These are phyloP conservation scores for Trichogramma pretiosum DNA, from an alignment of 1,140 invertebrate genomes.

Conservation along the genomic window DNA sequence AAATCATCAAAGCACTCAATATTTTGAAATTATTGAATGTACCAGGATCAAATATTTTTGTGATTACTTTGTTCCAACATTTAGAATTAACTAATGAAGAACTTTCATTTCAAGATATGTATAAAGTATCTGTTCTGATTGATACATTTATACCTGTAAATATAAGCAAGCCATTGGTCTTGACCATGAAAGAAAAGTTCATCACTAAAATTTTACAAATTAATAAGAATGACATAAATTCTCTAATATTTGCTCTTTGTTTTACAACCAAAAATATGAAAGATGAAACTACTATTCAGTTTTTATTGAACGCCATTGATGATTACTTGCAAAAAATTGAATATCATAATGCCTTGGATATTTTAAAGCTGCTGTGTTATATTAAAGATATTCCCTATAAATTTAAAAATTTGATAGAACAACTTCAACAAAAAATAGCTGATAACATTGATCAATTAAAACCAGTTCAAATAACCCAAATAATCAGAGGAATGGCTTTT, in stretches of 20 bases:
- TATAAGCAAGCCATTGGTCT: slow-evolving; percentile 53
- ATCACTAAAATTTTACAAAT: slow-evolving; percentile 11
- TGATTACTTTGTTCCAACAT: slow-evolving; percentile 55
- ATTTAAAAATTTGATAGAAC: background rate
- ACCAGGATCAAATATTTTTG: slow-evolving; percentile 45
- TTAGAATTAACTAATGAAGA: slow-evolving; percentile 51
- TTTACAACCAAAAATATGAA: slow-evolving; percentile 4
- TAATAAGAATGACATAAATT: slow-evolving; percentile 1
- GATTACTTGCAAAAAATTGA: slow-evolving; percentile 2
- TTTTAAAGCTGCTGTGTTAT: slow-evolving; percentile 8
- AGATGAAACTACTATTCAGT: slow-evolving; percentile 1
- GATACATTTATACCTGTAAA: slow-evolving; percentile 40
- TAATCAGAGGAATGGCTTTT: slow-evolving; percentile 38
- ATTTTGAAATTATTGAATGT: slow-evolving; percentile 49
- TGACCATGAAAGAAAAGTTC: slow-evolving; percentile 35
- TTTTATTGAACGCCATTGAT: slow-evolving; percentile 2
- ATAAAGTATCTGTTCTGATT: slow-evolving; percentile 52
- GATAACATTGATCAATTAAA: slow-evolving; percentile 34
- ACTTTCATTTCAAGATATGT: slow-evolving; percentile 52
- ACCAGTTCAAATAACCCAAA: slow-evolving; percentile 41
- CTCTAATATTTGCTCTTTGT: slow-evolving; percentile 5
- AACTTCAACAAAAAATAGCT: slow-evolving; percentile 11
- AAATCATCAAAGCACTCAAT: slow-evolving; percentile 51
- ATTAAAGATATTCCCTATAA: background rate
- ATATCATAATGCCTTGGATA: background rate